phyloP scores from a whole-genome alignment of 2,888 invertebrate genomes.

The Drosophila barbarae region DNA sequence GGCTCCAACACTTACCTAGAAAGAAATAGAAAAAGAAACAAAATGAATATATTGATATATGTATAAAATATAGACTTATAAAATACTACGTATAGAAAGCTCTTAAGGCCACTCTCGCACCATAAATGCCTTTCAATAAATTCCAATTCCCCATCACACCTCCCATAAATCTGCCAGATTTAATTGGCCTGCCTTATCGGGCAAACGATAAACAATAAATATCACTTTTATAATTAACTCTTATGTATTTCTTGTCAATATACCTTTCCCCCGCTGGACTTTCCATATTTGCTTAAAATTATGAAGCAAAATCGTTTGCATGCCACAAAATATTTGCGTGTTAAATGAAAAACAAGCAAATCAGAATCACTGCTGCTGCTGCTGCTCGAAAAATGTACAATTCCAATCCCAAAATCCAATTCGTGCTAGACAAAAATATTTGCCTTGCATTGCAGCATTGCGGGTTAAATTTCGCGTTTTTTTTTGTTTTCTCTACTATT shows the following conservation, averaged over 20 bases:
- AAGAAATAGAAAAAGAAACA: constrained; percentile 10
- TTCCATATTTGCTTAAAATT: constrained; percentile 65
- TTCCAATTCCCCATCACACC: constrained; percentile 15
- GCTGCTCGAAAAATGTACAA: constrained; percentile 24
- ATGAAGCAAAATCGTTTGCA: constrained; percentile 59
- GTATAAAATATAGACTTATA: no score
- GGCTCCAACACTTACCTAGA: constrained; percentile 34
- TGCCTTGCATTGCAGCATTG: constrained; percentile 57
- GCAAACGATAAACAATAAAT: constrained; percentile 35
- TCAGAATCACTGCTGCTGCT: constrained; percentile 35
- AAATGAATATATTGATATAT: not conserved
- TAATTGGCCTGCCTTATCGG: constrained; percentile 33
- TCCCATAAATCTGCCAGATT: constrained; percentile 27
- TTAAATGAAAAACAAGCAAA: constrained; percentile 70
- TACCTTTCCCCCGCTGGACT: not conserved
- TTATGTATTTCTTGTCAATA: constrained; percentile 16
- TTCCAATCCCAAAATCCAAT: constrained; percentile 41
- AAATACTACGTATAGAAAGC: not conserved
- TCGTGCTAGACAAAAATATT: constrained; percentile 70
- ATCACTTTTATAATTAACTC: constrained; percentile 41
- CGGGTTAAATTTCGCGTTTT: constrained; percentile 57
- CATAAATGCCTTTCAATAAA: constrained; percentile 1
- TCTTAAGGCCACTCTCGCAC: not conserved
- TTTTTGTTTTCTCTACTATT: constrained; percentile 40
- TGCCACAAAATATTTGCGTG: constrained; percentile 60